phyloP scores from a whole-genome alignment of 1,140 invertebrate genomes.

The Scylla paramamosain region DNA sequence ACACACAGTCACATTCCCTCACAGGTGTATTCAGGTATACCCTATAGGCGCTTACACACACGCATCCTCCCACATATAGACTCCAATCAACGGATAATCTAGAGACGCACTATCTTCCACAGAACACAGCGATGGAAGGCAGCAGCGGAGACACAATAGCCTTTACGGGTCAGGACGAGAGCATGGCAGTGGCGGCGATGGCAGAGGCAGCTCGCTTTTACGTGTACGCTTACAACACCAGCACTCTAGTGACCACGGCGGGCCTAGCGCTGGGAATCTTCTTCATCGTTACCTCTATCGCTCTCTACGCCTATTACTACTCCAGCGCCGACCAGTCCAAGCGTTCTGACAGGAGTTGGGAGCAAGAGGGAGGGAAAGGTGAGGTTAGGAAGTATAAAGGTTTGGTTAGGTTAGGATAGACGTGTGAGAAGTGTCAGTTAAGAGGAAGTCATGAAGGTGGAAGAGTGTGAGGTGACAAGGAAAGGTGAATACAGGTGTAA shows the following conservation, averaged over 20 bases:
- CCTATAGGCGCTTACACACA: too few relatives aligned
- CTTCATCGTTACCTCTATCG: conserved; percentile 58
- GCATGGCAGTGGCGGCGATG: neutral
- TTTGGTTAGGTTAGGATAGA: too few relatives aligned
- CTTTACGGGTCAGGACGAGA: neutral
- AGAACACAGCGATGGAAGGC: too few relatives aligned
- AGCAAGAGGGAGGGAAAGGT: neutral
- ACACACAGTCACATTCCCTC: too few relatives aligned
- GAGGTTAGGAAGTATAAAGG: neutral
- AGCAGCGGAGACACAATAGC: neutral
- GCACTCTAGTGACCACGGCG: conserved; percentile 59
- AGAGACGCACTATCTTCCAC: neutral
- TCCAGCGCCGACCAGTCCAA: neutral
- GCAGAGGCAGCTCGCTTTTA: conserved; percentile 62
- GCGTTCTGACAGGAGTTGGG: neutral
- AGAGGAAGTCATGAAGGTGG: too few relatives aligned
- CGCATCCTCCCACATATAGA: neutral
- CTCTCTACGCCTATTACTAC: conserved; percentile 65
- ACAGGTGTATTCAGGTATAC: too few relatives aligned
- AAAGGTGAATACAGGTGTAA: too few relatives aligned
- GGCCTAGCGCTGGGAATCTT: conserved; percentile 58
- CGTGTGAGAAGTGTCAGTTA: too few relatives aligned
- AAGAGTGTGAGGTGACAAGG: too few relatives aligned
- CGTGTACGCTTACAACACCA: conserved; percentile 66
- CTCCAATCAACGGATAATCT: too few relatives aligned